Percentiles rank a stretch among this genome's conserved stretches.
Conservation (phyloP, 2,888 invertebrate genomes). For the Odontocerum albicorne region DNA sequence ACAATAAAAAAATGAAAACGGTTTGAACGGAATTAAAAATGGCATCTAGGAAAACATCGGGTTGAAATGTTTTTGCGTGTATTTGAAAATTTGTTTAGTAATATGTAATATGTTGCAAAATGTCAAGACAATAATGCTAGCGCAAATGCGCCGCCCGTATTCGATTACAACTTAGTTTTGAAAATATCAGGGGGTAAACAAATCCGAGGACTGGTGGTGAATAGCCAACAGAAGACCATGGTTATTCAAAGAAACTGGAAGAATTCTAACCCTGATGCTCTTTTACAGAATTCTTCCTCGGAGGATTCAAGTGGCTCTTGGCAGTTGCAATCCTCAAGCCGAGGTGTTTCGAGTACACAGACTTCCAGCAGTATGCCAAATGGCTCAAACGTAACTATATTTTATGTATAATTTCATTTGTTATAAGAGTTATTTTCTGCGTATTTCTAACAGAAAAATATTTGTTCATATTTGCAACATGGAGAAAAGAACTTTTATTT, state of each 20-base stretch:
- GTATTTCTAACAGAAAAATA: no score
- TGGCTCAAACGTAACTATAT: slow-evolving; percentile 14
- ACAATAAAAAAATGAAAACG: slow-evolving; percentile 6
- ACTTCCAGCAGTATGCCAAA: slow-evolving; percentile 28
- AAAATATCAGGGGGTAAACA: slow-evolving; percentile 26
- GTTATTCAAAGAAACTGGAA: slow-evolving; percentile 32
- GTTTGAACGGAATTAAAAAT: slow-evolving; percentile 7
- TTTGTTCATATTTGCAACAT: no score
- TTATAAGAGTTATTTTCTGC: no score
- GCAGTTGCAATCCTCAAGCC: slow-evolving; percentile 44
- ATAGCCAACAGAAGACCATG: slow-evolving; percentile 20
- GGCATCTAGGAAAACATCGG: no score
- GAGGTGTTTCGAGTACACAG: slow-evolving; percentile 22
- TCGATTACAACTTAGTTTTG: slow-evolving; percentile 6
- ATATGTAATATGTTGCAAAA: slow-evolving; percentile 5
- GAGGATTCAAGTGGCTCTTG: slow-evolving; percentile 45
- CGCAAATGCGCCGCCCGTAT: slow-evolving; percentile 18
- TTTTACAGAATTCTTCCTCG: slow-evolving; percentile 31
- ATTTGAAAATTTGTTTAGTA: neutral
- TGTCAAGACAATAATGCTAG: slow-evolving; percentile 1
- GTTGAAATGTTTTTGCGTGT: slow-evolving; percentile 5
- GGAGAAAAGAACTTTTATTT: no score
- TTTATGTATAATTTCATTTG: no score
- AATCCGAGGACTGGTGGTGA: slow-evolving; percentile 1
- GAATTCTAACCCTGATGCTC: slow-evolving; percentile 26